Evolutionary conservation across 2,797 vertebrate genomes (phyloP).

Genomic region (Mormyrus hasselquistii): DNA sequence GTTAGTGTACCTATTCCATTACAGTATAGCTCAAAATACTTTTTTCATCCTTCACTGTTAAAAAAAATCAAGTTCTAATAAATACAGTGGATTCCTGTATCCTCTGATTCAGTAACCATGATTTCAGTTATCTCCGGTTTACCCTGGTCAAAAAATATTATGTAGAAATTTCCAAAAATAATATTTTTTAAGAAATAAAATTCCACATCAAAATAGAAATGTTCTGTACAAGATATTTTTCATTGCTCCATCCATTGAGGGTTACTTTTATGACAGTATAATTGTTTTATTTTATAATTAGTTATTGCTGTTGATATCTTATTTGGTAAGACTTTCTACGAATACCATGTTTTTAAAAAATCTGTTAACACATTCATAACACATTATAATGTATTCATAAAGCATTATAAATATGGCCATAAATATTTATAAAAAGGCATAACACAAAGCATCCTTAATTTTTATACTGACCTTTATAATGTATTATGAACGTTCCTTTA

Average conservation of each 20-base stretch:
- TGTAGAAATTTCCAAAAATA: background rate
- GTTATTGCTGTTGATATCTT: background rate
- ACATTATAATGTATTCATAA: background rate
- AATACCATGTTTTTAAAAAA: background rate
- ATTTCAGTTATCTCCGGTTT: background rate
- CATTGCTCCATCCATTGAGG: background rate
- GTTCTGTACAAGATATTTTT: background rate
- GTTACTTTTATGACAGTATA: background rate
- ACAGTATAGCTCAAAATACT: background rate
- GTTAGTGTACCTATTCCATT: background rate
- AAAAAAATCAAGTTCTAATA: background rate
- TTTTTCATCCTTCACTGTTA: background rate
- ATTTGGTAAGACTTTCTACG: background rate
- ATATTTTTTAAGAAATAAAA: background rate
- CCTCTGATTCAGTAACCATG: background rate
- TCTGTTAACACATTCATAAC: background rate
- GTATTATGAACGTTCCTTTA: background rate
- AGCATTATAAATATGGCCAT: background rate
- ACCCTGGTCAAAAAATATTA: background rate
- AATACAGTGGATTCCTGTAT: background rate
- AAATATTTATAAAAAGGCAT: no score
- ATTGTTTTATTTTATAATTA: background rate
- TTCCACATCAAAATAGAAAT: background rate
- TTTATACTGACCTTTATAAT: background rate
- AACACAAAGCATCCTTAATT: background rate